Evolutionary conservation across 2,113 vertebrate genomes (phyloP).

Genomic region (Oriolus oriolus): DNA sequence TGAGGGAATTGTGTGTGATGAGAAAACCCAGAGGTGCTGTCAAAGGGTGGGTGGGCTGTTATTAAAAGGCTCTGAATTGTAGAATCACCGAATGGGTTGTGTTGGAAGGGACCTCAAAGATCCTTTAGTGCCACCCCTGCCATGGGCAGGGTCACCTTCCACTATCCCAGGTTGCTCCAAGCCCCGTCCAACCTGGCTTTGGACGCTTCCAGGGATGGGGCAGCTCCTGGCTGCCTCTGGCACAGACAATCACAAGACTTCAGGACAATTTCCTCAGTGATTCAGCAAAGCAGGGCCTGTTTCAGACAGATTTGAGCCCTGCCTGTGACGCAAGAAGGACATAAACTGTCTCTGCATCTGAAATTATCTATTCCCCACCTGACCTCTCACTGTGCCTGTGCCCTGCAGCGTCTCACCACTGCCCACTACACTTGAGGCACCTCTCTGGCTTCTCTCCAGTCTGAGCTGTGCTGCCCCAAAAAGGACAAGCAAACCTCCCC

Average conservation of each 20-base stretch:
- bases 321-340: neutral
- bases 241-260: neutral
- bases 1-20: neutral
- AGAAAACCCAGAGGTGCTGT: neutral
- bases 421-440: fast-evolving
- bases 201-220: neutral
- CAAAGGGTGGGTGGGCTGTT: neutral
- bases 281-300: neutral
- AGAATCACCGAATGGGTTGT: neutral
- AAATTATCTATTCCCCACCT: neutral
- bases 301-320: neutral
- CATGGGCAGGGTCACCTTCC: neutral
- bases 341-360: neutral
- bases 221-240: neutral
- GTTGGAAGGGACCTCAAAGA: neutral
- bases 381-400: neutral
- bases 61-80: neutral
- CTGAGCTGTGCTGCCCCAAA: neutral
- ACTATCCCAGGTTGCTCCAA: fast-evolving
- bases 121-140: neutral
- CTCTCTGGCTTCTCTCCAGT: neutral
- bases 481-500: neutral
- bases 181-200: neutral
- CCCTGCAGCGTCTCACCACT: neutral
- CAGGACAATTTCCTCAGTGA: neutral